Evolutionary conservation across 2,797 vertebrate genomes (phyloP), one percentile per base, ranked within the genome.

Genomic region (Tachyglossus aculeatus): DNA sequence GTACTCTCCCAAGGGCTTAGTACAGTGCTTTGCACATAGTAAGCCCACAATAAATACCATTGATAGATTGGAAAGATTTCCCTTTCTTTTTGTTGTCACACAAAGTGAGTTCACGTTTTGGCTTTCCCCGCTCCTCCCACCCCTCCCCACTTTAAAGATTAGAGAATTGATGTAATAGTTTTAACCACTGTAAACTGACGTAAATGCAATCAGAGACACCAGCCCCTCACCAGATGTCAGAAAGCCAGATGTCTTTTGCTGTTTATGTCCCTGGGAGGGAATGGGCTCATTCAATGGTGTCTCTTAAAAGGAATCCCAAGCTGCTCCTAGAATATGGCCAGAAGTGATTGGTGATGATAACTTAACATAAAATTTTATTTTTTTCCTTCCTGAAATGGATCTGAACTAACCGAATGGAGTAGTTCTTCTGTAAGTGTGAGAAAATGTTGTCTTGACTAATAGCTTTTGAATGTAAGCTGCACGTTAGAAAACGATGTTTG

Each of bases 191-290:
- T 12, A 27, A 21, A 22, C 40, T 4, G 66, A 24, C 36, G 47
- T 22, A 22, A 7, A 3, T 8, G 0, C 0, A 32, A 24, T 14
- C 36, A 0, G 5, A 34, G 8, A 1, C 1, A 21, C 0, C 4
- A 53, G 22, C 44, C 33, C 27, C 18, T 3, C 14, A 22, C 71
- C 68, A 53, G 47, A 29, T 32, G 51, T 45, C 27, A 15, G 0
- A 4, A 32, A 14, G 22, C 3, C 0, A 3, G 34, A 1, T 2
- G 11, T 13, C 27, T 48, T 32, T 52, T 51, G 0, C 63, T 40
- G 24, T 54, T 33, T 0, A 0, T 15, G 16, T 36, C 53, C 41
- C 16, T 34, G 45, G 4, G 8, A 13, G 33, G 33, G 21, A 45
- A 14, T 0, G 11, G 14, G 52, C 13, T 0, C 52, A 0, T 0